phyloP scores from a whole-genome alignment of 2,113 vertebrate genomes.

The Sprattus sprattus region DNA sequence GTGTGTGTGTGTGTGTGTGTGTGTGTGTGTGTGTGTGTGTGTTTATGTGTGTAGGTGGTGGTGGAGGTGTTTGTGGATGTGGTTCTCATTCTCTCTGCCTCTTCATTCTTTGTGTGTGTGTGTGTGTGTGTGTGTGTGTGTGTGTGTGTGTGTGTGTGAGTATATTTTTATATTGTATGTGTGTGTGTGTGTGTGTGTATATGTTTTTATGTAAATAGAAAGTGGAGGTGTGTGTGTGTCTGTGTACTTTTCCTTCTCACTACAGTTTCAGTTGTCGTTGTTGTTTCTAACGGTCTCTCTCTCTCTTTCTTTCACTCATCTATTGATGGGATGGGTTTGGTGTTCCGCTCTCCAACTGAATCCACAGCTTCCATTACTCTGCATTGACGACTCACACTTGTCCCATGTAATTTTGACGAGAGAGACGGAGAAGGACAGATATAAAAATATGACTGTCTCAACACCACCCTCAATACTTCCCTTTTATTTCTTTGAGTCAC shows the following conservation, averaged over 20 bases:
- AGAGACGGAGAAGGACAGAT: background rate
- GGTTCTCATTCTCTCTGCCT: background rate
- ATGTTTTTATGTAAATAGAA: too few relatives aligned
- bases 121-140: background rate
- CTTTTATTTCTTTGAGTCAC: background rate
- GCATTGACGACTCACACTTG: too few relatives aligned
- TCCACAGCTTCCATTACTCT: too few relatives aligned
- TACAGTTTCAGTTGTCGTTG: too few relatives aligned
- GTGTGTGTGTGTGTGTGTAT: background rate
- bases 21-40: background rate
- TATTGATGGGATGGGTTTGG: too few relatives aligned
- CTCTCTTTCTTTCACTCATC: too few relatives aligned
- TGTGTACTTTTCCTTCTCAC: too few relatives aligned
- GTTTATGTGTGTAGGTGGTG: background rate
- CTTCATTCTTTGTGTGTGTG: background rate
- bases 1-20: background rate
- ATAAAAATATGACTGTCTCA: background rate
- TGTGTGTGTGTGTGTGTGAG: too few relatives aligned
- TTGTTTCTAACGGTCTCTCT: too few relatives aligned
- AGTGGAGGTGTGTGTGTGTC: too few relatives aligned
- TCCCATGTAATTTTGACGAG: background rate
- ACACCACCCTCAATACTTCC: background rate
- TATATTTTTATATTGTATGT: too few relatives aligned
- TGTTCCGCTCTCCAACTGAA: too few relatives aligned
- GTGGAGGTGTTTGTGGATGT: background rate